These are phyloP conservation scores for Gobio occitaniae DNA, from an alignment of 2,797 vertebrate genomes.

Conservation along the genomic window DNA sequence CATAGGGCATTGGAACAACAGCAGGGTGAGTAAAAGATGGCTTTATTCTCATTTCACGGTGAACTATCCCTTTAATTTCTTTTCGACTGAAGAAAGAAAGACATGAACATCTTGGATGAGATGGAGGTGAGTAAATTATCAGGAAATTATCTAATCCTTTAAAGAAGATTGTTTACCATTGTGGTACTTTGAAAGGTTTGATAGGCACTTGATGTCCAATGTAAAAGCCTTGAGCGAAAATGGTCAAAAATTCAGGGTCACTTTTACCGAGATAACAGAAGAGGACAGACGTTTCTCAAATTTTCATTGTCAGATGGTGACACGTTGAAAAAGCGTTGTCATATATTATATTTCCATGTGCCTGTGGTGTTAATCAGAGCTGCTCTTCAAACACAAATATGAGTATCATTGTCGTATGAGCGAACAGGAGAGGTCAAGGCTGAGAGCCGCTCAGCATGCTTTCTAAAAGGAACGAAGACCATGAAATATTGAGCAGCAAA, in stretches of 20 bases:
- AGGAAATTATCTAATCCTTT: neutral
- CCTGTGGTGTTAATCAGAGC: neutral
- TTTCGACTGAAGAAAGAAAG: too few species aligned
- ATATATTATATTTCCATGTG: neutral
- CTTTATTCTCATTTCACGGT: too few species aligned
- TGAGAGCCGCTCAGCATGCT: neutral
- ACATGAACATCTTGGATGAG: too few species aligned
- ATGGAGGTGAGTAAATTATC: too few species aligned
- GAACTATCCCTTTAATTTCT: too few species aligned
- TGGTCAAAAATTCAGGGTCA: neutral
- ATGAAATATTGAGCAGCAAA: constrained; percentile 37
- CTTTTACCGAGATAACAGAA: neutral
- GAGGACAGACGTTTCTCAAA: neutral
- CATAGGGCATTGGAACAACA: too few species aligned
- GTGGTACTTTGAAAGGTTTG: neutral
- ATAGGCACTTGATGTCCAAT: neutral
- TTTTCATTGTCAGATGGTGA: neutral
- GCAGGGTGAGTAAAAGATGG: too few species aligned
- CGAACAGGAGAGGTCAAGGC: neutral
- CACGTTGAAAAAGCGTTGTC: neutral
- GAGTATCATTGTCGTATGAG: neutral
- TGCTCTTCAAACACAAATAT: neutral
- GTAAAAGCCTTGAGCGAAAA: neutral
- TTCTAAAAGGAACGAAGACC: neutral
- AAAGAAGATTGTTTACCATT: neutral